phyloP scores from a whole-genome alignment of 2,113 vertebrate genomes.

The Pseudonaja textilis region DNA sequence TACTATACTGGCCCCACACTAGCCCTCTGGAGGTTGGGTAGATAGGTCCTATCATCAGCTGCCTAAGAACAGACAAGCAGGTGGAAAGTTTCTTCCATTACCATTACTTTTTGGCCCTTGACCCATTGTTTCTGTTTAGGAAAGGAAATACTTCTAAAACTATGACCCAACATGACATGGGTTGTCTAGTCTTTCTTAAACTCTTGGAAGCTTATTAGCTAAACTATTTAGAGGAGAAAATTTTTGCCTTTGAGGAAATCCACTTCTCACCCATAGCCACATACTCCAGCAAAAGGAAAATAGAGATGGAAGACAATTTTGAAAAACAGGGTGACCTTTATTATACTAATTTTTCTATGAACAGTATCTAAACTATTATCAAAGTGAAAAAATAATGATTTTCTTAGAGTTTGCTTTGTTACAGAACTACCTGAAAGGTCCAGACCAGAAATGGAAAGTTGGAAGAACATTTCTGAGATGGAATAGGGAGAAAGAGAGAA shows the following conservation, averaged over 20 bases:
- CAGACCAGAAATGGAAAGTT: not conserved
- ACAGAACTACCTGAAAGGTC: not conserved
- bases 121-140: not conserved
- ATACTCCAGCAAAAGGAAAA: not conserved
- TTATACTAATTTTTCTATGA: slow-evolving; percentile 6
- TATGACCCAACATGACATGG: not conserved
- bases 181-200: not conserved
- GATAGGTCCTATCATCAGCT: not conserved
- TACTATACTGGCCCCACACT: not conserved
- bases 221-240: not conserved
- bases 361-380: not conserved
- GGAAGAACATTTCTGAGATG: not conserved
- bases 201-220: not conserved
- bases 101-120: not conserved
- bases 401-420: not conserved
- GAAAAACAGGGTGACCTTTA: not conserved
- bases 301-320: not conserved
- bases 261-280: not conserved
- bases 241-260: not conserved
- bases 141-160: not conserved
- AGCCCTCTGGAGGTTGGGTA: not conserved
- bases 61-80: not conserved
- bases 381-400: not conserved
- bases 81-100: not conserved
- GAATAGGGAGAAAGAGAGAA: not conserved